Evolutionary conservation across 2,888 invertebrate species (phyloP), one percentile per base, ranked within the genome.

Genomic region (Coelopa pilipes): DNA sequence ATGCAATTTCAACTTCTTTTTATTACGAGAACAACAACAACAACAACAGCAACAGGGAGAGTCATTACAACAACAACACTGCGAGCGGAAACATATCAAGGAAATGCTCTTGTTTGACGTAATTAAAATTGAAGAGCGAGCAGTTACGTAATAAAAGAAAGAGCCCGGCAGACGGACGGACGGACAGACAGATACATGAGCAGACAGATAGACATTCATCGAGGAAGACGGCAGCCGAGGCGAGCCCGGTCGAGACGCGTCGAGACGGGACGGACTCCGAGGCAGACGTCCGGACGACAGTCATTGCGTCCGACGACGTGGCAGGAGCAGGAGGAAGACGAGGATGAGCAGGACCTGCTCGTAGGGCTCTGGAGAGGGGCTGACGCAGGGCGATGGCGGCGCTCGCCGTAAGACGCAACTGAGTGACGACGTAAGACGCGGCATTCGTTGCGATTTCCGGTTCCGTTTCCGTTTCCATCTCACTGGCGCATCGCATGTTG

Each of bases 121-220:
- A 83, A 82, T 82, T 82, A 83, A 83, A 82, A 83, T 83, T 82
- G 83, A 82, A 82, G 71, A 71, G 82, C 81, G 81, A 83, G 81
- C 81, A 82, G 81, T 83, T 81, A 65, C 45, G 71, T 55, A 71
- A 71, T 71, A 53, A 71, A 71, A 60, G 60, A 60, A 24, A 70
- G 45, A 55, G 17, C n/a, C 46, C 13, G 59, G 24, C 47, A 60
- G 70, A 70, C 7, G 9, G n/a, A 34, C 21, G 21, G 47, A 59
- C 5, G 47, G 70, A 34, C 57, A 67, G 49, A 53, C 24, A 60
- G 60, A 50, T 47, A 70, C 15, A 70, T 17, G 13, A 17, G 24
- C 19, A 69, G 34, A 69, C 68, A 34, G 12, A 53, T 46, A 46
- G 47, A 59, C 11, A 59, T 11, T n/a, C 53, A 67, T 24, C 21